These are phyloP conservation scores for Podarcis muralis DNA, from an alignment of 2,113 vertebrate species.

Conservation along the genomic window DNA sequence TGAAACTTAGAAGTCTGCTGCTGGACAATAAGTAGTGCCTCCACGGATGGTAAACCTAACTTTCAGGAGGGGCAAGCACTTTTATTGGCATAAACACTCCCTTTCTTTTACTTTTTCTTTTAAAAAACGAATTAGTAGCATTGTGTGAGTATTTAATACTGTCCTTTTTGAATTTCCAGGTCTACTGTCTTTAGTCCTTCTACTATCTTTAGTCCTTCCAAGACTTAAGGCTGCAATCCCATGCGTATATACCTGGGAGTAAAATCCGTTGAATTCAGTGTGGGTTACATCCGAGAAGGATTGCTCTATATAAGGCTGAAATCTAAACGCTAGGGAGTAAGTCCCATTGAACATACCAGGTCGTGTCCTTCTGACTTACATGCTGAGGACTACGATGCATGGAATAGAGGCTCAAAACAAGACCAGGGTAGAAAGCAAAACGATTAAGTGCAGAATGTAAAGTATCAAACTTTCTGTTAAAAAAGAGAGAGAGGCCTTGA, in stretches of 20 bases:
- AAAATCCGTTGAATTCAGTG: not conserved
- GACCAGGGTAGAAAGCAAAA: constrained; percentile 38
- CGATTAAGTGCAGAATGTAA: constrained; percentile 23
- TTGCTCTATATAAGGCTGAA: not conserved
- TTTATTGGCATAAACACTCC: not conserved
- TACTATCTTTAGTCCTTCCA: constrained; percentile 19
- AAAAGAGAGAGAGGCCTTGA: not conserved
- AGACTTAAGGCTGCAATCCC: not conserved
- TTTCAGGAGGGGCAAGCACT: constrained; percentile 23
- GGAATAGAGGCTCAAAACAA: constrained; percentile 45
- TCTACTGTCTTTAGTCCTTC: constrained; percentile 35
- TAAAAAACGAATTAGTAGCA: not conserved
- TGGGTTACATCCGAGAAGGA: not conserved
- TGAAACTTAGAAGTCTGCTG: not conserved
- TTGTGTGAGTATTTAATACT: not conserved
- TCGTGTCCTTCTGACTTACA: not conserved
- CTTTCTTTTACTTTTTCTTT: not conserved
- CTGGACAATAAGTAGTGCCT: not conserved
- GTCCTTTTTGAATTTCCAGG: constrained; percentile 6
- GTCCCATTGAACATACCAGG: not conserved
- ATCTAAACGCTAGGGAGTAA: not conserved
- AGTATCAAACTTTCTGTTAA: not conserved
- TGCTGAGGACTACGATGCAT: constrained; percentile 23
- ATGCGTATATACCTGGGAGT: too few relatives aligned
- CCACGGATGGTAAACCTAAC: not conserved